These are phyloP conservation scores for Xerus rutilus DNA, from an alignment of 2,797 vertebrate genomes.

Conservation along the genomic window DNA sequence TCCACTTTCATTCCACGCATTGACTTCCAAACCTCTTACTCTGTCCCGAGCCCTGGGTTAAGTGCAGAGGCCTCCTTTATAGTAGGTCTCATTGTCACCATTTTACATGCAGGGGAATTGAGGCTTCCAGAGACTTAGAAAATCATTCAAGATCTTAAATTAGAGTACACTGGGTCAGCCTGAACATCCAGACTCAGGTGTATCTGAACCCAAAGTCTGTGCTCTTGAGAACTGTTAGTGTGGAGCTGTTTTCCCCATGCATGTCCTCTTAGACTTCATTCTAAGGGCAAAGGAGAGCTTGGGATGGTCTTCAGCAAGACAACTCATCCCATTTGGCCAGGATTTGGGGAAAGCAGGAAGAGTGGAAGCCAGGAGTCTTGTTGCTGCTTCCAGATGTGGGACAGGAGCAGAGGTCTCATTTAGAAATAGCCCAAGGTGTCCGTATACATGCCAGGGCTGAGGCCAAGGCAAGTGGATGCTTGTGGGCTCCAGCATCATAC, in stretches of 20 bases:
- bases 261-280: not conserved
- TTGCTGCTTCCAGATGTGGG: not conserved
- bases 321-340: not conserved
- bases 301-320: slow-evolving; percentile 22
- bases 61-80: not conserved
- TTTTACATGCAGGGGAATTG: slow-evolving; percentile 8
- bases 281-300: not conserved
- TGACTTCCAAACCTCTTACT: not conserved
- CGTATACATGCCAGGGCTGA: not conserved
- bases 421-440: not conserved
- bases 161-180: not conserved
- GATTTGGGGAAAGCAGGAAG: not conserved
- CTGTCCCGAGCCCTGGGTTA: not conserved
- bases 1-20: not conserved
- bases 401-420: slow-evolving; percentile 2
- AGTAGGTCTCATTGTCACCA: not conserved
- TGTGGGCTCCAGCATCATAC: not conserved
- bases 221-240: not conserved
- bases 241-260: not conserved
- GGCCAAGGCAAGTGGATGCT: not conserved
- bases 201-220: not conserved
- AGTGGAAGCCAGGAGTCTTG: not conserved
- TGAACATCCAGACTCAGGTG: not conserved
- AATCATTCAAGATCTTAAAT: not conserved
- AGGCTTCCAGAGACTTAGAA: slow-evolving; percentile 19